Evolutionary conservation across 1,140 invertebrate species (phyloP).

Genomic region (Aphelenchoides fujianensis): DNA sequence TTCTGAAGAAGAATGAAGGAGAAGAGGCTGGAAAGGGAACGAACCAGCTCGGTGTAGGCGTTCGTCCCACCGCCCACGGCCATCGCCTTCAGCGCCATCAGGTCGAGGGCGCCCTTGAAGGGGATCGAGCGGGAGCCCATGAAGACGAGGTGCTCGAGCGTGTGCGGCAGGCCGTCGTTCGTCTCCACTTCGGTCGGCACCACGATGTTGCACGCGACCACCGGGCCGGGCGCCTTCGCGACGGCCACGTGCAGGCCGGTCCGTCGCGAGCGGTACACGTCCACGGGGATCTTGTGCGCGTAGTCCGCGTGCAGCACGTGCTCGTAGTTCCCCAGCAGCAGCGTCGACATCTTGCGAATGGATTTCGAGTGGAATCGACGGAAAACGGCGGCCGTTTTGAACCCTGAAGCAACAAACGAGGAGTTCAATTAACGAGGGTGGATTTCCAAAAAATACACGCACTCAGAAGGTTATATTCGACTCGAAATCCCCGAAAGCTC

Average conservation of each 20-base stretch:
- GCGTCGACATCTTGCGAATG: too few species aligned
- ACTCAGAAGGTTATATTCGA: too few species aligned
- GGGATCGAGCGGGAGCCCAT: conserved; percentile 84
- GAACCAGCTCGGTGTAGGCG: conserved; percentile 10
- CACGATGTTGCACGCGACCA: conserved; percentile 32
- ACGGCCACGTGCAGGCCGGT: conserved; percentile 33
- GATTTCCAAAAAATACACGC: too few species aligned
- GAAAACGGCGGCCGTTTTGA: too few species aligned
- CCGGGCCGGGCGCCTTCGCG: conserved; percentile 31
- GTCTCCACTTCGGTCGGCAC: conserved; percentile 80
- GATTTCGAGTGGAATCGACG: too few species aligned
- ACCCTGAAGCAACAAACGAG: too few species aligned
- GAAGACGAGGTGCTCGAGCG: conserved; percentile 85
- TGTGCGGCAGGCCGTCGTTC: conserved; percentile 87
- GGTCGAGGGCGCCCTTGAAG: conserved; percentile 77
- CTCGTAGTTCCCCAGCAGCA: conserved; percentile 14
- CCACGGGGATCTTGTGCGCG: conserved; percentile 29
- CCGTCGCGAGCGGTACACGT: conserved; percentile 32
- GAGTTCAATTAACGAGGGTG: too few species aligned
- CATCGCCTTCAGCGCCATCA: conserved; percentile 70
- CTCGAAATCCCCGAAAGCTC: too few species aligned
- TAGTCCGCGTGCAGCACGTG: background rate
- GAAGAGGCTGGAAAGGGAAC: background rate
- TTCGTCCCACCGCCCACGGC: conserved; percentile 27
- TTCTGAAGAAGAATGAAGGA: conserved; percentile 69